Evolutionary conservation across 2,113 vertebrate genomes (phyloP), one percentile per base, ranked within the genome.

Genomic region (Ophthalmolycus amberensis): DNA sequence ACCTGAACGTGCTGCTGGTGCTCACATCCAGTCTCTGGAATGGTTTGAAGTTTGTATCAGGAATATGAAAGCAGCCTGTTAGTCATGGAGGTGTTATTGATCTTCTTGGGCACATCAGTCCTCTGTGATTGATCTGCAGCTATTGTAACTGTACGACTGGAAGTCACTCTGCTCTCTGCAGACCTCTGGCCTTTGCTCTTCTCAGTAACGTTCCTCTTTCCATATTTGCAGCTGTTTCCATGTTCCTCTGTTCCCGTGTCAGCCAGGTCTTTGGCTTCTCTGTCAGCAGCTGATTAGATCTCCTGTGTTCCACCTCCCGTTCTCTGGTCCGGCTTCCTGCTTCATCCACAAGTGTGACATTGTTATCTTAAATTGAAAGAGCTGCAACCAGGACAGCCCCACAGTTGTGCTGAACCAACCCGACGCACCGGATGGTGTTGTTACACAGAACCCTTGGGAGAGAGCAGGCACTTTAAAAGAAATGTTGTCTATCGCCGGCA

Each of bases 1-100:
- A 77, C 59, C 69, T 71, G 34, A 56, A 59, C n/a, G 27, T 27
- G 59, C 66, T 34, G 70, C 40, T n/a, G 59, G n/a, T 14, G 48
- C 66, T 58, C 29, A 0, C 0, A 11, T 44, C n/a, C 22, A 11
- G 63, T 29, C 29, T 25, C 54, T 59, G 22, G 10, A 20, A 27
- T 22, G 3, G 3, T 50, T 50, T 27, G 15, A 6, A 25, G 18
- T 52, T 18, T 4, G 15, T 38, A 34, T 48, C 27, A 18, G 44
- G 11, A 27, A 1, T 27, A 11, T 9, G 14, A 9, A 18, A 10
- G 25, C 9, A 3, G 18, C 38, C 5, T 20, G 38, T 22, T 38
- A 2, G 3, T 46, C 50, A 6, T 32, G 12, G 69, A 32, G 34
- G 22, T 25, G 25, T 71, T 42, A 60, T 15, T 62, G 68, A 71